Evolutionary conservation across 2,797 vertebrate genomes (phyloP), one percentile per base, ranked within the genome.

Genomic region (Novumbra hubbsi): DNA sequence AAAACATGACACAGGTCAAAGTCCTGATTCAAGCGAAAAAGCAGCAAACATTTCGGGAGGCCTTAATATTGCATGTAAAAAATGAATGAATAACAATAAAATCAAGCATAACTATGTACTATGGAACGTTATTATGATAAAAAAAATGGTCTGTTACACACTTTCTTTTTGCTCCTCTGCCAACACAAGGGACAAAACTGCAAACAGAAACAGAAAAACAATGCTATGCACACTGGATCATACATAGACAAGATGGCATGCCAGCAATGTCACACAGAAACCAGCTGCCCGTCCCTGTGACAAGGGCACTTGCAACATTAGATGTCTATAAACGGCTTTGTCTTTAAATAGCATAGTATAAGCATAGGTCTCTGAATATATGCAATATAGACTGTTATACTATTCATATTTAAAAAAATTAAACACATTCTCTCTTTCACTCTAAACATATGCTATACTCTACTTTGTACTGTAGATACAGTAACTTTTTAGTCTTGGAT

Each of bases 81-180:
- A 11, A 14, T 24, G 8, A 55, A 6, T 21, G n/a, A n/a, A n/a
- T n/a, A n/a, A n/a, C n/a, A 55, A 55, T 55, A 55, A 55, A 55
- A 38, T 7, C 5, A 38, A 38, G 34, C 34, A 32, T 5, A 32
- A 32, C 32, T 32, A 38, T 38, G 34, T 38, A 63, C 60, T 30
- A 30, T 27, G 14, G 60, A 63, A 63, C 9, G 5, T 14, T 15
- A 48, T 19, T 50, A 70, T 32, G 27, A 28, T 28, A 49, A 16
- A 45, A 16, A 45, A 1, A 17, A 68, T 45, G 14, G 38, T 27
- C 24, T n/a, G 67, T 24, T 32, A 32, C 68, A 30, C 30, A 70
- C 68, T 28, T 30, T 30, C 27, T 32, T 70, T 70, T 27, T 70
- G 68, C 48, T 52, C 68, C 27, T 70, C 68, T 52, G 68, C 68